These are phyloP conservation scores for Trilocha varians DNA, from an alignment of 2,888 invertebrate species.

Conservation along the genomic window DNA sequence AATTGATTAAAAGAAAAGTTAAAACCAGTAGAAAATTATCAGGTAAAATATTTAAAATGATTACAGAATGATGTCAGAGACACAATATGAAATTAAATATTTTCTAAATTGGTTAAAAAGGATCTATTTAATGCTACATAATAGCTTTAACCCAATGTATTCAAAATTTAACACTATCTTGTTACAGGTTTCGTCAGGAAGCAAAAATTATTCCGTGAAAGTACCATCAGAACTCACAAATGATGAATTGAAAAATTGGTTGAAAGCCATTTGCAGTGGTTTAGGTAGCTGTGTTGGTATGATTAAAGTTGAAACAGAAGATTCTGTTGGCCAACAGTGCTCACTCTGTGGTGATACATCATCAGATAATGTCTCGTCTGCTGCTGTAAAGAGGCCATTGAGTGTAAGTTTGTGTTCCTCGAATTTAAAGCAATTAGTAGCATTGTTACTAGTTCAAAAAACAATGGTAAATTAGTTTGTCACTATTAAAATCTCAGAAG, in stretches of 20 bases:
- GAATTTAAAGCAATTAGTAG: neutral
- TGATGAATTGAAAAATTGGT: conserved; percentile 66
- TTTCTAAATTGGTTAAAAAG: too few relatives aligned
- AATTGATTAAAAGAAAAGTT: too few relatives aligned
- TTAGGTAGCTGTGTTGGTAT: conserved; percentile 73
- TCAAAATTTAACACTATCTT: neutral
- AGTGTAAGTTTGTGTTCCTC: conserved; percentile 32
- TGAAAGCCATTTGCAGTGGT: conserved; percentile 63
- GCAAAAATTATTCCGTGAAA: conserved; percentile 70
- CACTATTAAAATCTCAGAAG: too few relatives aligned
- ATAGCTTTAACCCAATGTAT: neutral
- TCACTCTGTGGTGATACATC: conserved; percentile 57
- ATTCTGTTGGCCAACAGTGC: conserved; percentile 56
- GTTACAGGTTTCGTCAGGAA: conserved; percentile 50
- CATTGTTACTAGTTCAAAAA: too few relatives aligned
- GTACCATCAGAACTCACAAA: conserved; percentile 62
- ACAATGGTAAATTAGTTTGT: too few relatives aligned
- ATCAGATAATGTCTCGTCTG: conserved; percentile 41
- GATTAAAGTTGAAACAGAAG: conserved; percentile 64
- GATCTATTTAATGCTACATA: too few relatives aligned
- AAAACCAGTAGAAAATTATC: too few relatives aligned
- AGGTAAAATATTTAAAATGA: too few relatives aligned
- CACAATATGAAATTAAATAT: too few relatives aligned
- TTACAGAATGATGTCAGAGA: too few relatives aligned
- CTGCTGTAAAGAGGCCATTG: conserved; percentile 46